These are phyloP conservation scores for Limnephilus lunatus DNA, from an alignment of 2,888 invertebrate species.

Conservation along the genomic window DNA sequence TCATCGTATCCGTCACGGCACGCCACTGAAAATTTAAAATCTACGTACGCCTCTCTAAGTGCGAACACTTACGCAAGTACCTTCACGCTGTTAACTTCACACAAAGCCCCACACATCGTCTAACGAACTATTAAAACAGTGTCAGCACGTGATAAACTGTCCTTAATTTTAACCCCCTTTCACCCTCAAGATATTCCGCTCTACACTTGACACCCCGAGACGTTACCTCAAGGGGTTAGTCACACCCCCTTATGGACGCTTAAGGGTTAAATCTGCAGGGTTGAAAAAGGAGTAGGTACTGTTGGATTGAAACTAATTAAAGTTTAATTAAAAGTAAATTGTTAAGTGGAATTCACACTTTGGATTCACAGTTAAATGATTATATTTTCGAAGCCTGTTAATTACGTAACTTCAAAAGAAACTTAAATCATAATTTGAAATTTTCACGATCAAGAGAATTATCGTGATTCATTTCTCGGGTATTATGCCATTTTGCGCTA, in stretches of 20 bases:
- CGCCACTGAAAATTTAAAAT: background rate
- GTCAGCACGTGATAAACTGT: slow-evolving; percentile 39
- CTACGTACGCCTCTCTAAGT: background rate
- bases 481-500: too few relatives aligned
- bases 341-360: too few relatives aligned
- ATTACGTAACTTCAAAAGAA: too few relatives aligned
- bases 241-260: slow-evolving; percentile 17
- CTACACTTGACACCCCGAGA: slow-evolving; percentile 9
- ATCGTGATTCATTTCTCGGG: too few relatives aligned
- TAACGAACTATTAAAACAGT: slow-evolving; percentile 35
- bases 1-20: too few relatives aligned
- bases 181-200: slow-evolving; percentile 7
- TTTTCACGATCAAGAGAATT: too few relatives aligned
- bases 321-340: background rate
- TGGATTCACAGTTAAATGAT: too few relatives aligned
- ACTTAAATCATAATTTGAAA: too few relatives aligned
- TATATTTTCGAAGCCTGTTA: too few relatives aligned
- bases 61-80: background rate
- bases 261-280: slow-evolving; percentile 10
- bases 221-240: background rate
- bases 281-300: background rate
- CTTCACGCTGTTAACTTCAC: background rate
- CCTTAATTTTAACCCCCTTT: slow-evolving; percentile 34
- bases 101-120: background rate
- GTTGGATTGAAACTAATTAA: background rate